These are phyloP conservation scores for Apus apus DNA, from an alignment of 2,113 vertebrate species.

Conservation along the genomic window DNA sequence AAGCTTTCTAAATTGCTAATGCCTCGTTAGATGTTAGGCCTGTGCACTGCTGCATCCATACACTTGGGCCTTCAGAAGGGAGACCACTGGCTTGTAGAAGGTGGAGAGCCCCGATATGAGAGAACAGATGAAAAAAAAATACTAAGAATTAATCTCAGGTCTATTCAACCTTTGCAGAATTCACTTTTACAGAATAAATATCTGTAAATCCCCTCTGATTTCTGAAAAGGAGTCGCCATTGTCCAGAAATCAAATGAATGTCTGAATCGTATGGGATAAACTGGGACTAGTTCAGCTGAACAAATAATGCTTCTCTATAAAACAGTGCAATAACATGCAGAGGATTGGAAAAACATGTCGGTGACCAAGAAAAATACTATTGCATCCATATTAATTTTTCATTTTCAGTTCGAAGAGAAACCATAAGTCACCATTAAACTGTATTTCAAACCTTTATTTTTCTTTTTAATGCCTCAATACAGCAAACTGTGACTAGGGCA, in stretches of 20 bases:
- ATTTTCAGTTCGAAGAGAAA: not conserved
- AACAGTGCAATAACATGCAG: conserved; percentile 13
- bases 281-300: conserved; percentile 52
- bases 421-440: not conserved
- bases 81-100: not conserved
- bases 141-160: not conserved
- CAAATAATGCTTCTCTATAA: conserved; percentile 44
- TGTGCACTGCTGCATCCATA: not conserved
- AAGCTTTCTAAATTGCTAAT: not conserved
- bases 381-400: conserved; percentile 33
- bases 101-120: not conserved
- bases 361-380: conserved; percentile 48
- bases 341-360: conserved; percentile 38
- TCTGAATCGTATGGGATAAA: not conserved
- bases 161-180: not conserved
- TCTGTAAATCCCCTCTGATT: not conserved
- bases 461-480: not conserved
- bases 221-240: not conserved
- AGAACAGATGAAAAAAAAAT: not conserved
- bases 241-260: not conserved
- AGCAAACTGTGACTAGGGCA: not conserved
- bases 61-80: not conserved
- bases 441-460: not conserved
- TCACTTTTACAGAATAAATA: not conserved
- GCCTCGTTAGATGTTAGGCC: not conserved